Evolutionary conservation across 2,797 vertebrate species (phyloP).

Genomic region (Tinamus major): DNA sequence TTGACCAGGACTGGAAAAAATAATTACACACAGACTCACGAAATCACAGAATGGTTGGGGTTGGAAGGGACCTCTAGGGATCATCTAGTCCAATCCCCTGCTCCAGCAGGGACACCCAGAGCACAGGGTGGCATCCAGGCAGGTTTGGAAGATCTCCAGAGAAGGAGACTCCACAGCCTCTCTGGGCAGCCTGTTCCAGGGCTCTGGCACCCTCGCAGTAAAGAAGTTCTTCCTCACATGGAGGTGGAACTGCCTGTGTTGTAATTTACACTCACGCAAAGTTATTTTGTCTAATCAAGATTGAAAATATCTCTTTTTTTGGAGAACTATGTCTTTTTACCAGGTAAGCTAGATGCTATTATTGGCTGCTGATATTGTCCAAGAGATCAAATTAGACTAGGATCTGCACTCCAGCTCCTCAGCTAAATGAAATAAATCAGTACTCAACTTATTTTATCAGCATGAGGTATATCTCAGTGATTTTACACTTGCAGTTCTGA

Average conservation of each 20-base stretch:
- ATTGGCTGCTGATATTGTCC: not conserved
- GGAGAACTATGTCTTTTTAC: not conserved
- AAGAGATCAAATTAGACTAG: not conserved
- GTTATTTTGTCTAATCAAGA: not conserved
- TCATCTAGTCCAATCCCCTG: too few species aligned
- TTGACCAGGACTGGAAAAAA: not conserved
- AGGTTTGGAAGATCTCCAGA: too few species aligned
- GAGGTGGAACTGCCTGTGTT: too few species aligned
- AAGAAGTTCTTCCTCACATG: too few species aligned
- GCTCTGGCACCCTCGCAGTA: too few species aligned
- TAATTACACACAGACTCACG: not conserved
- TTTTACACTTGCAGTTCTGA: not conserved
- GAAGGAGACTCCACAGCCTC: too few species aligned
- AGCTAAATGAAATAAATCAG: not conserved
- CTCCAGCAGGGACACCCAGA: too few species aligned
- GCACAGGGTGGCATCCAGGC: too few species aligned
- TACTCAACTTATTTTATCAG: not conserved
- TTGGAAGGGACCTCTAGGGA: too few species aligned
- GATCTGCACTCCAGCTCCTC: not conserved
- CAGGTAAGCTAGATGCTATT: not conserved
- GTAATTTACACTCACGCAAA: not conserved
- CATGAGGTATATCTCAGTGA: fast-evolving
- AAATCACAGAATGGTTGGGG: too few species aligned
- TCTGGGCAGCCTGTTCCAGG: too few species aligned
- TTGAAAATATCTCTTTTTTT: not conserved